Percentiles rank a stretch among this genome's conserved stretches.
Evolutionary conservation across 2,888 invertebrate species (phyloP).

Genomic region (Tetrapedia diversipes): DNA sequence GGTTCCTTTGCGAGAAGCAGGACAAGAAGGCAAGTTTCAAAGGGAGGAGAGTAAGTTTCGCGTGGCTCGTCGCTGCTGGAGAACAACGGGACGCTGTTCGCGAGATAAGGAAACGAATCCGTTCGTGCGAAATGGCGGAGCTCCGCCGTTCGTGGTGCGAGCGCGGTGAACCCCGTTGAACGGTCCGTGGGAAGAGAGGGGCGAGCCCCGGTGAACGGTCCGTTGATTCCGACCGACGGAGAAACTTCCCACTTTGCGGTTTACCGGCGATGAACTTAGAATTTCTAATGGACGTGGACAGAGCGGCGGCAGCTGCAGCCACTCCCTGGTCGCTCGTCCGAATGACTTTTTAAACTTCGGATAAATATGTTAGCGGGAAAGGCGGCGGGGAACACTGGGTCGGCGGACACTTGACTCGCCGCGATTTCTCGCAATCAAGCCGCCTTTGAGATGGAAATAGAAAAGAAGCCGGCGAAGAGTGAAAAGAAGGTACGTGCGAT

Average conservation of each 20-base stretch:
- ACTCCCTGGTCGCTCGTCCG: slow-evolving; percentile 19
- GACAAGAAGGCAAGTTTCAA: too few species aligned
- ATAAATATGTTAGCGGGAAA: slow-evolving; percentile 48
- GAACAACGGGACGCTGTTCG: background rate
- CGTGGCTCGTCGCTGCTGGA: background rate
- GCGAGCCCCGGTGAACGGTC: too few species aligned
- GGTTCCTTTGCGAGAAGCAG: too few species aligned
- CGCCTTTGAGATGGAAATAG: slow-evolving; percentile 51
- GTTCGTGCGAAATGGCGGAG: slow-evolving; percentile 35
- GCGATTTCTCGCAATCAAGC: slow-evolving; percentile 52
- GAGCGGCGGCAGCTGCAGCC: slow-evolving; percentile 7
- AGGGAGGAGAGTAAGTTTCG: background rate
- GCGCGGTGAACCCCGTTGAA: slow-evolving; percentile 47
- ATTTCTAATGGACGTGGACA: slow-evolving; percentile 67
- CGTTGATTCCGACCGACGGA: slow-evolving; percentile 62
- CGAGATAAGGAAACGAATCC: slow-evolving; percentile 35
- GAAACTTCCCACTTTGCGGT: slow-evolving; percentile 71
- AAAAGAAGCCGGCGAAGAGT: slow-evolving; percentile 6
- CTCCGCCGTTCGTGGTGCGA: background rate
- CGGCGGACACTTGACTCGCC: background rate
- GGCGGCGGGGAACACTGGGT: slow-evolving; percentile 4
- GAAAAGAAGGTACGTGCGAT: background rate
- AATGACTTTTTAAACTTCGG: slow-evolving; percentile 52
- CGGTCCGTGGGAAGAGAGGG: too few species aligned
- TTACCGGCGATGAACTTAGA: slow-evolving; percentile 70